These are phyloP conservation scores for Mongoloraphidia duomilia DNA, from an alignment of 2,888 invertebrate species.

Conservation along the genomic window DNA sequence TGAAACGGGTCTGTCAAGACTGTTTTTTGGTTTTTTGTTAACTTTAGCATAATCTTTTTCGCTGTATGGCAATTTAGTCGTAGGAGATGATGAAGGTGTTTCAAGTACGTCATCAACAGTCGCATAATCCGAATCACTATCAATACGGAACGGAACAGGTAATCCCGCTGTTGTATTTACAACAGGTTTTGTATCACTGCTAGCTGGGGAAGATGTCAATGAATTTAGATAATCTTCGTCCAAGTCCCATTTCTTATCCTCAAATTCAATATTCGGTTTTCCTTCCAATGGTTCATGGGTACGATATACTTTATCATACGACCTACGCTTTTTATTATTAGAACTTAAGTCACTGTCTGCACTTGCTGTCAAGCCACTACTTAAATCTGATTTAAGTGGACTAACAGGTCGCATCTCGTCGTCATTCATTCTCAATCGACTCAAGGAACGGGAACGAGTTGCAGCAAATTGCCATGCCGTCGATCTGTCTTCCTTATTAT, in stretches of 20 bases:
- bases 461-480: conserved; percentile 24
- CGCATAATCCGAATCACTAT: conserved; percentile 13
- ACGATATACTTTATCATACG: conserved; percentile 68
- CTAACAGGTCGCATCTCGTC: conserved; percentile 9
- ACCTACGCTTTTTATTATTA: conserved; percentile 45
- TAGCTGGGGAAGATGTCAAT: conserved; percentile 29
- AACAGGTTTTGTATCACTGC: conserved; percentile 10
- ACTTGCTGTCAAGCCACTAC: conserved; percentile 15
- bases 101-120: conserved; percentile 4
- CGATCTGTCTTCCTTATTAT: conserved; percentile 34
- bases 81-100: background rate
- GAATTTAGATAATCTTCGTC: conserved; percentile 43
- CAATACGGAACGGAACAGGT: conserved; percentile 6
- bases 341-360: conserved; percentile 19
- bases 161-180: background rate
- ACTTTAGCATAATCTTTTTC: conserved; percentile 19
- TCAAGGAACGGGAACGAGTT: conserved; percentile 16
- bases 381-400: conserved; percentile 11
- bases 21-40: conserved; percentile 5
- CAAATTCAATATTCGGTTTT: conserved; percentile 63
- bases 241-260: conserved; percentile 66
- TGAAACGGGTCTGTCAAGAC: conserved; percentile 4
- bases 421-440: conserved; percentile 17
- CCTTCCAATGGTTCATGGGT: conserved; percentile 67
- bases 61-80: conserved; percentile 13